Conservation (phyloP, 1,140 invertebrate genomes). For the Bombus confusus region DNA sequence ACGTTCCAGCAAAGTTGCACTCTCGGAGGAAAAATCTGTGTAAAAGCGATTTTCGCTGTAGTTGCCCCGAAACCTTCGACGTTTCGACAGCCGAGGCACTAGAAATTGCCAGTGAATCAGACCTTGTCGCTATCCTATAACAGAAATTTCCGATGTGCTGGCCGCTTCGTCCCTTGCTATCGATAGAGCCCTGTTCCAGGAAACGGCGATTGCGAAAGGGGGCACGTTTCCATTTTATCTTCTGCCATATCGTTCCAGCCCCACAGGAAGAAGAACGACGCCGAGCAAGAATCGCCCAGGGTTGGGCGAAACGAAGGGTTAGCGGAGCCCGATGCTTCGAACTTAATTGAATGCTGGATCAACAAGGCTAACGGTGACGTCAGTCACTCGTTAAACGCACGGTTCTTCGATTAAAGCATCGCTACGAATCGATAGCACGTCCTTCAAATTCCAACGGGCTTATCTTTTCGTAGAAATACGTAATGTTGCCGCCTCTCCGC, state of each 20-base stretch:
- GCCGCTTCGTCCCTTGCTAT: background rate
- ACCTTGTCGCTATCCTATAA: conserved; percentile 7
- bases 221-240: background rate
- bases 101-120: conserved; percentile 6
- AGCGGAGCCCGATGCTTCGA: conserved; percentile 6
- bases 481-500: too few species aligned
- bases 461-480: background rate
- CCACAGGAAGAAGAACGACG: conserved; percentile 18
- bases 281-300: conserved; percentile 9
- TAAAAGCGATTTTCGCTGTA: too few species aligned
- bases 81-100: background rate
- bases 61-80: too few species aligned
- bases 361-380: conserved; percentile 33
- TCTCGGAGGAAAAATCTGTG: too few species aligned
- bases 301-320: background rate
- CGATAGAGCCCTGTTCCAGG: conserved; percentile 18
- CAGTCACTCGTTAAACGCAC: background rate
- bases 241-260: background rate
- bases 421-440: background rate
- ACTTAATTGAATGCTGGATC: conserved; percentile 54
- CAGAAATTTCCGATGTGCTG: conserved; percentile 25
- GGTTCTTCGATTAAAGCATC: conserved; percentile 37
- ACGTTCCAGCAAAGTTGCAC: too few species aligned
- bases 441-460: background rate
- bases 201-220: conserved; percentile 28